These are phyloP conservation scores for Clostera curtula DNA, from an alignment of 2,888 invertebrate species.

Conservation along the genomic window DNA sequence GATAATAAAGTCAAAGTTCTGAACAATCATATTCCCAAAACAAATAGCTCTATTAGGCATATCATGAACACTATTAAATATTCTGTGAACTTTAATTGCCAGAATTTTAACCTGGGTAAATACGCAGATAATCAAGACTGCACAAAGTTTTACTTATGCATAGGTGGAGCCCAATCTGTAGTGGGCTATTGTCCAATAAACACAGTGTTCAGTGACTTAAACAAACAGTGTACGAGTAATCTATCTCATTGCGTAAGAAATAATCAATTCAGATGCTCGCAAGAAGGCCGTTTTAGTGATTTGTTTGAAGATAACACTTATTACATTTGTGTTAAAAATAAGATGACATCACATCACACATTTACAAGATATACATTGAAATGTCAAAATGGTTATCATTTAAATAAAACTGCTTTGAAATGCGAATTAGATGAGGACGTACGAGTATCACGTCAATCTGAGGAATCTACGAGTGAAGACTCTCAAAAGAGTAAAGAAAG, in stretches of 20 bases:
- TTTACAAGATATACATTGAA: slow-evolving; percentile 52
- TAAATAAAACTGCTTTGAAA: slow-evolving; percentile 41
- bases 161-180: slow-evolving; percentile 38
- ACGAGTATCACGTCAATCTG: slow-evolving; percentile 10
- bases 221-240: slow-evolving; percentile 61
- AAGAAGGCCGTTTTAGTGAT: slow-evolving; percentile 53
- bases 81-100: slow-evolving; percentile 27
- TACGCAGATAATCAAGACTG: slow-evolving; percentile 64
- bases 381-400: slow-evolving; percentile 45
- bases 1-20: too few species aligned
- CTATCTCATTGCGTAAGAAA: slow-evolving; percentile 61
- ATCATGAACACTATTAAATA: not conserved
- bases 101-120: slow-evolving; percentile 44
- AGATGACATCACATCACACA: slow-evolving; percentile 13
- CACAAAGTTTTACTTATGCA: slow-evolving; percentile 68
- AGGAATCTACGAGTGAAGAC: slow-evolving; percentile 14
- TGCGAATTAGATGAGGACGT: slow-evolving; percentile 31
- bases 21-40: slow-evolving; percentile 1
- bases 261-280: slow-evolving; percentile 62
- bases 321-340: slow-evolving; percentile 53
- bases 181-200: slow-evolving; percentile 47
- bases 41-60: slow-evolving; percentile 3
- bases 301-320: slow-evolving; percentile 49
- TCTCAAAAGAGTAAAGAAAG: slow-evolving; percentile 23
- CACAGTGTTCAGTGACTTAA: slow-evolving; percentile 59